Evolutionary conservation across 92 coral and sea anemone species (phyloP), one percentile per base, ranked within the genome.

Genomic region (Parazoanthus atlanticus): DNA sequence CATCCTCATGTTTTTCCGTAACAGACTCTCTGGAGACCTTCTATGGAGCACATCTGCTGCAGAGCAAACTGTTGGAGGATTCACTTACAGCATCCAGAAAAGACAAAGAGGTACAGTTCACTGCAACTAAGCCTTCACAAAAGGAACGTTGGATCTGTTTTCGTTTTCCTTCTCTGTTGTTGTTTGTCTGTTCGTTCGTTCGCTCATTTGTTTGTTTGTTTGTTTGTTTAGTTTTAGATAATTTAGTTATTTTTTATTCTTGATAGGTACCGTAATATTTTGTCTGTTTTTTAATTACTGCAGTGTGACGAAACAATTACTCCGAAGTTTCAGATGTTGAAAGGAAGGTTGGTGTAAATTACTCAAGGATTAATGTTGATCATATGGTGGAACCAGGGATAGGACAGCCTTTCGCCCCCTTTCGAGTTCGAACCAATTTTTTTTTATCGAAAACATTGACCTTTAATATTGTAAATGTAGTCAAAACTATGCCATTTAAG

Each of bases 21-120:
- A 70, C 87, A 84, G 87, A 84, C 25, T 84, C 79, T 9, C 11
- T 84, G 78, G 78, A 84, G 87, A 32, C 66, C 33, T 40, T 85
- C 13, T 73, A 80, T 34, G 43, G 89, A 13, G 80, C 91, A 28
- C 93, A 91, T 86, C 71, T 91, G 46, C 87, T 91, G 65, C 93
- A 91, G 79, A 88, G 90, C 81, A 85, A 58, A 46, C 86, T 86
- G 65, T 85, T 75, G 61, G 64, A 61, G 91, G 88, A 19, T 47
- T 84, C 87, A 54, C 78, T 84, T 19, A 46, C 38, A 47, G 64
- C 36, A 17, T 29, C 70, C 32, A 78, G n/a, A 3, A 70, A 47
- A 11, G 76, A 71, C 36, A 32, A 58, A 64, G 79, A 84, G 93
- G 93, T 91, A 91, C 0, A 43, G 7, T 69, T 33, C 26, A 26